These are phyloP conservation scores for Ophion obscuratus DNA, from an alignment of 2,888 invertebrate genomes.

Conservation along the genomic window DNA sequence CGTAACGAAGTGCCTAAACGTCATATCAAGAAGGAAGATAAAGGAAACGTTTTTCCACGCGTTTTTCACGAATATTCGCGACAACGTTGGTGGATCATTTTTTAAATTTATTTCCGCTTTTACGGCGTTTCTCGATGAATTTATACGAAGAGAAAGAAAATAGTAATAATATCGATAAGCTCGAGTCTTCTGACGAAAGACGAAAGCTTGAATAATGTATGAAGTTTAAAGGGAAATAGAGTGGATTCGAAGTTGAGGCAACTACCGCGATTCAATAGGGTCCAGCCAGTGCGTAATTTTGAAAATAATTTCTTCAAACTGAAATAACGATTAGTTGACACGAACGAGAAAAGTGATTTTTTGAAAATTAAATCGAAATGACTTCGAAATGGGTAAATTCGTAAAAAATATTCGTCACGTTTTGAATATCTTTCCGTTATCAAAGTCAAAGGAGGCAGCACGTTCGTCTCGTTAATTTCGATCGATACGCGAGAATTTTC, in stretches of 20 bases:
- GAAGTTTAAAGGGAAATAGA: not conserved
- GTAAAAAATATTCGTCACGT: not conserved
- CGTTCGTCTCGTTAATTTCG: not conserved
- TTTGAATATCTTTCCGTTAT: not conserved
- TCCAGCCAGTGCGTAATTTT: not conserved
- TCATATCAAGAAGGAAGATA: not conserved
- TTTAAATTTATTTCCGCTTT: not conserved
- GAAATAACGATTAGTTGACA: not conserved
- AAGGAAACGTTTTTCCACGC: not conserved
- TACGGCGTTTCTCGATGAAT: not conserved
- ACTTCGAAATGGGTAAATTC: not conserved
- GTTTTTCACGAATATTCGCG: not conserved
- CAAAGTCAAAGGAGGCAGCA: not conserved
- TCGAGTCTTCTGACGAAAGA: too few relatives aligned
- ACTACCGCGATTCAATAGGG: not conserved
- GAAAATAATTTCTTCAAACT: not conserved
- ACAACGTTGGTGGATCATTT: not conserved
- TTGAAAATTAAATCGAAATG: not conserved
- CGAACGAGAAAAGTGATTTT: not conserved
- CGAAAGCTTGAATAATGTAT: not conserved
- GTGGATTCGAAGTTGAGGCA: not conserved
- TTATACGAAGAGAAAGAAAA: not conserved
- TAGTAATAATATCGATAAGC: too few relatives aligned
- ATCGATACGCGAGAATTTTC: not conserved
- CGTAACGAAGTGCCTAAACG: conserved; percentile 1